Conservation (phyloP, 1,140 invertebrate genomes). For the Ips nitidus region DNA sequence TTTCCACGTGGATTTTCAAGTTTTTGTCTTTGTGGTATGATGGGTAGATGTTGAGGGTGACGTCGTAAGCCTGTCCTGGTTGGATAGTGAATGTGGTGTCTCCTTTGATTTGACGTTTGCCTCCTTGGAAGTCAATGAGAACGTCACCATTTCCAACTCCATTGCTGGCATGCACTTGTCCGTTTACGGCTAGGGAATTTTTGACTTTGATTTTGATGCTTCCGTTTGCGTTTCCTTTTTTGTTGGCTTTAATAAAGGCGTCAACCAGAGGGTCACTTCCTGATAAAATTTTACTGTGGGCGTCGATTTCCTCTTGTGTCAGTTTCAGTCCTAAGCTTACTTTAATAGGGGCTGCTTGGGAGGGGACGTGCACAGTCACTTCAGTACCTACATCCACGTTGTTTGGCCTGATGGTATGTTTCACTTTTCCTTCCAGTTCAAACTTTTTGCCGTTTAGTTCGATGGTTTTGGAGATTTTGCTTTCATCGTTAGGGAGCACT, state of each 20-base stretch:
- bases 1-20: slow-evolving; percentile 64
- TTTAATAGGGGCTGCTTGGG: slow-evolving; percentile 58
- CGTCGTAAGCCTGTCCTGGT: slow-evolving; percentile 58
- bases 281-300: slow-evolving; percentile 55
- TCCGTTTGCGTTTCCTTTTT: slow-evolving; percentile 52
- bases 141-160: slow-evolving; percentile 61
- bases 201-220: slow-evolving; percentile 56
- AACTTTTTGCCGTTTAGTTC: slow-evolving; percentile 65
- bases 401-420: slow-evolving; percentile 56
- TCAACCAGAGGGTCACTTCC: slow-evolving; percentile 59
- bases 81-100: slow-evolving; percentile 59
- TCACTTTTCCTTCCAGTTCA: slow-evolving; percentile 60
- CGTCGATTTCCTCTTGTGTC: slow-evolving; percentile 57
- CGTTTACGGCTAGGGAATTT: slow-evolving; percentile 58
- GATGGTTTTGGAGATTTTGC: slow-evolving; percentile 62
- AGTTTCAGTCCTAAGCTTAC: slow-evolving; percentile 57
- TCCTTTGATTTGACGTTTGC: slow-evolving; percentile 63
- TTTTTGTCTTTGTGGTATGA: slow-evolving; percentile 70
- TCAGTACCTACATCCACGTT: slow-evolving; percentile 60
- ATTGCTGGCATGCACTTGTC: slow-evolving; percentile 58
- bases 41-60: slow-evolving; percentile 62
- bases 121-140: slow-evolving; percentile 54
- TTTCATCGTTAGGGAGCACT: slow-evolving; percentile 58
- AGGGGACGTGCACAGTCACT: slow-evolving; percentile 53
- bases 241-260: slow-evolving; percentile 54